A percentile compares a stretch with the other conserved stretches of the same genome.
These are phyloP conservation scores for Microvelia longipes DNA, from an alignment of 1,140 invertebrate species.

Conservation along the genomic window DNA sequence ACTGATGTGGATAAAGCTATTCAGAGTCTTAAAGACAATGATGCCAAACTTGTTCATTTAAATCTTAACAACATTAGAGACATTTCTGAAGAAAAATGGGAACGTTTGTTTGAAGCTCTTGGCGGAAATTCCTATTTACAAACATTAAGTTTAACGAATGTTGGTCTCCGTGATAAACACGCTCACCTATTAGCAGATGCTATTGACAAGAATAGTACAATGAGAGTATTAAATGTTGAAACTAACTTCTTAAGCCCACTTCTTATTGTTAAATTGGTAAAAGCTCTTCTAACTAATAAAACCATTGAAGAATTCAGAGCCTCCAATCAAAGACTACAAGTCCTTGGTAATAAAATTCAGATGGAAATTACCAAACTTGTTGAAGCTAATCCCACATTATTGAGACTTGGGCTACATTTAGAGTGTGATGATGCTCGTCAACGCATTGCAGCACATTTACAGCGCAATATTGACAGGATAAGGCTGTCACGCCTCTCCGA, in stretches of 20 bases:
- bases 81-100: constrained; percentile 90
- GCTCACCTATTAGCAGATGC: constrained; percentile 69
- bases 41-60: constrained; percentile 67
- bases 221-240: constrained; percentile 79
- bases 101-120: constrained; percentile 72
- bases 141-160: constrained; percentile 82
- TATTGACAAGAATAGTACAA: constrained; percentile 67
- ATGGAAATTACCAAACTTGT: constrained; percentile 91
- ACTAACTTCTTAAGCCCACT: constrained; percentile 85
- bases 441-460: constrained; percentile 77
- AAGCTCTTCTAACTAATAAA: constrained; percentile 69
- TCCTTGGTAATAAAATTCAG: constrained; percentile 93
- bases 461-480: constrained; percentile 94
- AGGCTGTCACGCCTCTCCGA: constrained; percentile 37
- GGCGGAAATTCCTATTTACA: constrained; percentile 82
- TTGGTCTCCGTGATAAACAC: constrained; percentile 75
- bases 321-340: constrained; percentile 88
- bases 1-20: constrained; percentile 86
- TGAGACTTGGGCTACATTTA: constrained; percentile 83
- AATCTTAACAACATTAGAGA: constrained; percentile 98
- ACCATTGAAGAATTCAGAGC: constrained; percentile 83
- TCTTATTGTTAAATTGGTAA: constrained; percentile 68
- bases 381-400: constrained; percentile 78
- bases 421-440: constrained; percentile 92
- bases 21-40: constrained; percentile 73